Conservation (phyloP, 2,797 vertebrate species). For the Agapornis canus region DNA sequence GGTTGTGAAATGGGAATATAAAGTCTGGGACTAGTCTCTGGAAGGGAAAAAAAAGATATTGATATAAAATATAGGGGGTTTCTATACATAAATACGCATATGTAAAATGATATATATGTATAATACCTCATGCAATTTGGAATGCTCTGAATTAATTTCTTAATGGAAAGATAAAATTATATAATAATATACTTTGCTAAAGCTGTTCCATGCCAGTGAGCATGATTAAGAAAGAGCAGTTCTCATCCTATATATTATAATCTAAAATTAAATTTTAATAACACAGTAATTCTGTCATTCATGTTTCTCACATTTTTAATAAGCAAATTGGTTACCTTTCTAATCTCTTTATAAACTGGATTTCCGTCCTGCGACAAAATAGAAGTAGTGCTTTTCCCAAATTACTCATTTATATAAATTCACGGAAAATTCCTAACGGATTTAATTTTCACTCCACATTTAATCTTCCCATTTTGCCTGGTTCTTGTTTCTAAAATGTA, state of each 20-base stretch:
- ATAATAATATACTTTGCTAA: constrained; percentile 49
- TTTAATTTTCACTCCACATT: constrained; percentile 52
- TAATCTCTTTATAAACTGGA: constrained; percentile 15
- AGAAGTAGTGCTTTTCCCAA: constrained; percentile 29
- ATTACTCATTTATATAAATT: constrained; percentile 38
- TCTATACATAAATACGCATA: not conserved
- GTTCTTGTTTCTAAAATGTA: constrained; percentile 33
- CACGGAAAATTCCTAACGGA: constrained; percentile 28
- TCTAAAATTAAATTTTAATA: constrained; percentile 71
- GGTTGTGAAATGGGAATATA: not conserved
- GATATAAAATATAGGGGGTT: not conserved
- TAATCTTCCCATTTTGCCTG: not conserved
- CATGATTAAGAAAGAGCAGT: constrained; percentile 57
- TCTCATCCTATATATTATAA: constrained; percentile 62
- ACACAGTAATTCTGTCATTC: constrained; percentile 17
- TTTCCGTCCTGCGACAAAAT: constrained; percentile 39
- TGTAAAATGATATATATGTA: not conserved
- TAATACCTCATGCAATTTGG: constrained; percentile 5
- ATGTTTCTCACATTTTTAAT: constrained; percentile 51
- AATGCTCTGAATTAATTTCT: constrained; percentile 55
- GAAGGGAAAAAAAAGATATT: not conserved
- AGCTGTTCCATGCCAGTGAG: constrained; percentile 49
- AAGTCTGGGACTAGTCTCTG: not conserved
- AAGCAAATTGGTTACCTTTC: constrained; percentile 38
- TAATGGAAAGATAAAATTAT: constrained; percentile 36